Evolutionary conservation across 2,888 invertebrate species (phyloP).

Genomic region (Gerris lacustris): DNA sequence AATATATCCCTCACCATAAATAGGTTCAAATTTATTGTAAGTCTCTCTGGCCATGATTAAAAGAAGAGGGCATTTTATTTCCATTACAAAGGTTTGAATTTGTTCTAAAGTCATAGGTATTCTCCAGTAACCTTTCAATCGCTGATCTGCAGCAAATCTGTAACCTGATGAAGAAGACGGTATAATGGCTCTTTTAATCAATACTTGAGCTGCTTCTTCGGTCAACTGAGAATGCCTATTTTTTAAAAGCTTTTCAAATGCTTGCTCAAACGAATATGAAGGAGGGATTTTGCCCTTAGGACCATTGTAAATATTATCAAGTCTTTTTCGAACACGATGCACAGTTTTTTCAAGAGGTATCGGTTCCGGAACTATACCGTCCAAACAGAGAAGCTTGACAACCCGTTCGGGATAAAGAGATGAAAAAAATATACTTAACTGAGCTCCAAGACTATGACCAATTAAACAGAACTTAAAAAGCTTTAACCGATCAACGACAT

Average conservation of each 20-base stretch:
- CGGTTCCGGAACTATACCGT: constrained; percentile 31
- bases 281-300: constrained; percentile 27
- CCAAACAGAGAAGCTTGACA: constrained; percentile 34
- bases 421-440: constrained; percentile 30
- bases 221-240: constrained; percentile 27
- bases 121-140: constrained; percentile 29
- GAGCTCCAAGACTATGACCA: constrained; percentile 40
- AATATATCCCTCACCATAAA: constrained; percentile 12
- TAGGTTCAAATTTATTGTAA: constrained; percentile 7
- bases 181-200: constrained; percentile 28
- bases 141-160: constrained; percentile 34
- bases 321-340: constrained; percentile 22
- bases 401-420: constrained; percentile 32
- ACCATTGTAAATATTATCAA: constrained; percentile 23
- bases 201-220: constrained; percentile 27
- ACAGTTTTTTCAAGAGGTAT: constrained; percentile 24
- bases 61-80: constrained; percentile 26
- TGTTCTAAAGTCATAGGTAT: constrained; percentile 27
- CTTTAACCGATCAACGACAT: constrained; percentile 35
- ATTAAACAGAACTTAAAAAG: constrained; percentile 35
- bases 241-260: constrained; percentile 25
- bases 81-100: constrained; percentile 24
- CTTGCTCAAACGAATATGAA: constrained; percentile 30
- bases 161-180: constrained; percentile 26
- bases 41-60: constrained; percentile 28